phyloP scores from a whole-genome alignment of 2,888 invertebrate genomes.

The Troglohyphantes excavatus region DNA sequence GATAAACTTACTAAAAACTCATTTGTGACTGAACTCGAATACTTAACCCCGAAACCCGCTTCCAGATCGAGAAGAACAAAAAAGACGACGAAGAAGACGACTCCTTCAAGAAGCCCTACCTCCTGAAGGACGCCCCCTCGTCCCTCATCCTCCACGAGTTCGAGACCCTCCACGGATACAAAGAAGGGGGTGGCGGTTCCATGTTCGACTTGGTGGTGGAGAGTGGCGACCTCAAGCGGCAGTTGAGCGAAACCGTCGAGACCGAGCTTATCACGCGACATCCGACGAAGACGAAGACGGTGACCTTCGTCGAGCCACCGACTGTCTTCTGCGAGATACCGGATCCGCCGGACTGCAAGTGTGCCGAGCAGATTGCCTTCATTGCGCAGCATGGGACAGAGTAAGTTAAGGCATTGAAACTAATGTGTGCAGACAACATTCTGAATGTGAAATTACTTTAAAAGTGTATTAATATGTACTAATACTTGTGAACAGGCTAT shows the following conservation, averaged over 20 bases:
- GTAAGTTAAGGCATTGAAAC: conserved; percentile 19
- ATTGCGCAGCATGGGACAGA: conserved; percentile 2
- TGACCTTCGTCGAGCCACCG: conserved; percentile 55
- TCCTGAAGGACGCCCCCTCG: conserved; percentile 63
- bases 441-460: too few species aligned
- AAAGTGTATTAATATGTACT: too few species aligned
- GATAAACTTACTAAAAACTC: too few species aligned
- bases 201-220: conserved; percentile 53
- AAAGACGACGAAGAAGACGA: conserved; percentile 41
- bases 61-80: conserved; percentile 40
- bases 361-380: conserved; percentile 2
- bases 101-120: conserved; percentile 59
- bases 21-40: too few species aligned
- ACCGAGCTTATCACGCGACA: conserved; percentile 8
- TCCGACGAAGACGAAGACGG: conserved; percentile 47
- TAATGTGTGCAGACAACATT: too few species aligned
- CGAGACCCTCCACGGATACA: conserved; percentile 36
- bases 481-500: too few species aligned
- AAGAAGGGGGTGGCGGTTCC: conserved; percentile 22
- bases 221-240: conserved; percentile 35
- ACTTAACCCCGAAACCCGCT: too few species aligned
- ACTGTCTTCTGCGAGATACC: conserved; percentile 55
- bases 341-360: background rate
- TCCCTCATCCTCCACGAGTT: conserved; percentile 65
- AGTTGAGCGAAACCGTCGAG: background rate